These are phyloP conservation scores for Escarpia spicata DNA, from an alignment of 2,888 invertebrate genomes.

Conservation along the genomic window DNA sequence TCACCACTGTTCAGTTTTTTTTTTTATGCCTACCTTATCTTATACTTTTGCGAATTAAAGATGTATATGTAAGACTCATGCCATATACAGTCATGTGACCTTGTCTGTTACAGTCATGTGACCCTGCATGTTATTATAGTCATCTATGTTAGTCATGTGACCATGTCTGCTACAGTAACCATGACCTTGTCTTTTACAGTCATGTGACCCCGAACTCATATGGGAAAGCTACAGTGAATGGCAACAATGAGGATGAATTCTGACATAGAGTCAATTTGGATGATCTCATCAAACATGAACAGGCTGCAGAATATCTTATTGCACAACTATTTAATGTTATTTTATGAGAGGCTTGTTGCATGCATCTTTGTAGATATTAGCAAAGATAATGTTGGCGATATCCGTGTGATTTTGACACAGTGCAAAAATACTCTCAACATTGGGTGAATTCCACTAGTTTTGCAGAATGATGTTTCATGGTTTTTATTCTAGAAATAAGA, in stretches of 20 bases:
- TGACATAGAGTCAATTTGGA: neutral
- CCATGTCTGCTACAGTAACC: too few relatives aligned
- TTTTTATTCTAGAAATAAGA: neutral
- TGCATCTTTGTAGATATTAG: neutral
- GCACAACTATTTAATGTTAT: neutral
- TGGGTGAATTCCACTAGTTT: neutral
- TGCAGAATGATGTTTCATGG: neutral
- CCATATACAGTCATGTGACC: neutral
- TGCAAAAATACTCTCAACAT: neutral
- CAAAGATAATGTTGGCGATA: too few relatives aligned
- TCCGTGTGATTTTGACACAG: neutral
- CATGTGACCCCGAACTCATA: neutral
- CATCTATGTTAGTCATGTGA: too few relatives aligned
- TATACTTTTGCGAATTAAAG: too few relatives aligned
- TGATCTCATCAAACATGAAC: slow-evolving; percentile 7
- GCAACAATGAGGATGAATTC: neutral
- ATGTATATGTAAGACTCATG: neutral
- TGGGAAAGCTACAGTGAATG: neutral
- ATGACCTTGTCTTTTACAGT: too few relatives aligned
- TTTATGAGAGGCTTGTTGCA: neutral
- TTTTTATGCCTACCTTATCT: too few relatives aligned
- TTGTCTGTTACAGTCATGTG: too few relatives aligned
- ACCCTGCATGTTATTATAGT: too few relatives aligned
- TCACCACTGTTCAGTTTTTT: too few relatives aligned
- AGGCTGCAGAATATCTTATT: neutral